Evolutionary conservation across 2,888 invertebrate species (phyloP).

Genomic region (Morpho achilles): DNA sequence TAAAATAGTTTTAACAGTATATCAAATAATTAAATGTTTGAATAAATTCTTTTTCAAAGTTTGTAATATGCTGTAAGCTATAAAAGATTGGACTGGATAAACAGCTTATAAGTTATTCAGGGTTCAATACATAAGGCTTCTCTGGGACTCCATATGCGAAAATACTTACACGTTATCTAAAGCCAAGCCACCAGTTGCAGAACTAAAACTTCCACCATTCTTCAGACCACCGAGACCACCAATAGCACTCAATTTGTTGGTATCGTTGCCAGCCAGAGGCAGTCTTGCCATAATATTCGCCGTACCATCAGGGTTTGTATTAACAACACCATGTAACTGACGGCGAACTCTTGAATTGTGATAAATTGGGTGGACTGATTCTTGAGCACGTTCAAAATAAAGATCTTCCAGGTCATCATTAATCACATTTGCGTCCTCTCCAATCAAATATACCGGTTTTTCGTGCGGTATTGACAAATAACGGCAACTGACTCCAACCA

Average conservation of each 20-base stretch:
- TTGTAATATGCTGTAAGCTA: too few species aligned
- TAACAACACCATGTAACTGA: constrained; percentile 28
- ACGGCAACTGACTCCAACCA: constrained; percentile 19
- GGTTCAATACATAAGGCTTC: too few species aligned
- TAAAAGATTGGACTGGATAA: too few species aligned
- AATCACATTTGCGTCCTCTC: constrained; percentile 11
- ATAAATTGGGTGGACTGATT: constrained; percentile 23
- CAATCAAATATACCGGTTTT: constrained; percentile 11
- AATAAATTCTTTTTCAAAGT: too few species aligned
- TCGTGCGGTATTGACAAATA: constrained; percentile 10
- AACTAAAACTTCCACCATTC: constrained; percentile 28
- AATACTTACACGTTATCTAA: constrained; percentile 40
- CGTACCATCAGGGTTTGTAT: constrained; percentile 33
- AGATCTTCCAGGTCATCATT: constrained; percentile 23
- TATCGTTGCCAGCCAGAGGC: constrained; percentile 30
- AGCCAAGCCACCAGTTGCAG: constrained; percentile 36
- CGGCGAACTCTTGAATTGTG: constrained; percentile 27
- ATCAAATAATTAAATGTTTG: too few species aligned
- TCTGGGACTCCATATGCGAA: background rate
- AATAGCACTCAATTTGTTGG: constrained; percentile 32
- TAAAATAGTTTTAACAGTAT: too few species aligned
- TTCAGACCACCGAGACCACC: constrained; percentile 28
- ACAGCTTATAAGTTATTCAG: too few species aligned
- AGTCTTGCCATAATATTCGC: constrained; percentile 30
- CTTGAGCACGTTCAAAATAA: constrained; percentile 22